phyloP scores from a whole-genome alignment of 1,140 invertebrate species.

The Trinorchestia longiramus region DNA sequence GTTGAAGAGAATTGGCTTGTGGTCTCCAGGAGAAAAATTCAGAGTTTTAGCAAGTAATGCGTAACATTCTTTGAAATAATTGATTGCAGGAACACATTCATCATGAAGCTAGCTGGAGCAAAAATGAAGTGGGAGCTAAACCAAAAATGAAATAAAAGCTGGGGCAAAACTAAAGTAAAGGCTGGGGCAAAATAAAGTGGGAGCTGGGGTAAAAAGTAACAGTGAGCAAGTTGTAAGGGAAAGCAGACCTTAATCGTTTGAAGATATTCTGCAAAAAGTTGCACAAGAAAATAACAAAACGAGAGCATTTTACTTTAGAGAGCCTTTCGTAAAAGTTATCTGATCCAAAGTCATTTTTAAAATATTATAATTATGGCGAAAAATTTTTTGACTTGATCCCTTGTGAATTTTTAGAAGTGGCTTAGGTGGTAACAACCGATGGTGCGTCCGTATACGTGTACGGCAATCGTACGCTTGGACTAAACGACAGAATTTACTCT shows the following conservation, averaged over 20 bases:
- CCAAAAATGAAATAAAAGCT: background rate
- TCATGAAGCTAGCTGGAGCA: background rate
- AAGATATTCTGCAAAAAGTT: too few relatives aligned
- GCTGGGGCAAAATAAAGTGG: background rate
- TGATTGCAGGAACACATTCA: background rate
- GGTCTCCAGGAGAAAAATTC: background rate
- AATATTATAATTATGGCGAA: too few relatives aligned
- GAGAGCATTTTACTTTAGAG: background rate
- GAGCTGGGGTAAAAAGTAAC: background rate
- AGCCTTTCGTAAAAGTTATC: too few relatives aligned
- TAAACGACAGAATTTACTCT: too few relatives aligned
- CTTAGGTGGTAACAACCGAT: too few relatives aligned
- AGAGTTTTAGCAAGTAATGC: background rate
- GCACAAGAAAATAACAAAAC: background rate
- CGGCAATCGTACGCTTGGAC: too few relatives aligned
- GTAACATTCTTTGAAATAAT: background rate
- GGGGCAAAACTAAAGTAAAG: background rate
- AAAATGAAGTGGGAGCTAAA: background rate
- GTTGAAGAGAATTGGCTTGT: too few relatives aligned
- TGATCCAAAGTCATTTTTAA: too few relatives aligned
- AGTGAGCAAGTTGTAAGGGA: background rate
- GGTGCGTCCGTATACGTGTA: too few relatives aligned
- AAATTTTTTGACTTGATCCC: too few relatives aligned
- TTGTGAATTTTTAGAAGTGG: too few relatives aligned
- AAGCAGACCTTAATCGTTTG: background rate